A percentile compares a stretch with the other conserved stretches of the same genome.
These are phyloP conservation scores for Forbesichthys papilliferus DNA, from an alignment of 2,113 vertebrate species.

Conservation along the genomic window DNA sequence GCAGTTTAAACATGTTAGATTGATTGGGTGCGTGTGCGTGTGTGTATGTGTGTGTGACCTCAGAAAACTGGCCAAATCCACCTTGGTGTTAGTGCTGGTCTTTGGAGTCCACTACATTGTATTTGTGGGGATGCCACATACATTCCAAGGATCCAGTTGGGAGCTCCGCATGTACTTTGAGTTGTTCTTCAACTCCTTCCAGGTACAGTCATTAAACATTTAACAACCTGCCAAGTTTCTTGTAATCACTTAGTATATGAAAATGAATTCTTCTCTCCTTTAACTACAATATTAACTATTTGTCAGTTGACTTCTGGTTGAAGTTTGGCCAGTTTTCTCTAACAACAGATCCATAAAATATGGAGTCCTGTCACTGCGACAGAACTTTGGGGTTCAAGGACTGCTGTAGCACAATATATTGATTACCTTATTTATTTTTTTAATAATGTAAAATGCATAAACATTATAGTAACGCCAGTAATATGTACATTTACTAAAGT, in stretches of 20 bases:
- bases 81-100: constrained; percentile 85
- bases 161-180: constrained; percentile 91
- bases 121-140: constrained; percentile 86
- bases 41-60: constrained; percentile 14
- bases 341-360: not conserved
- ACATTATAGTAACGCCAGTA: too few species aligned
- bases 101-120: constrained; percentile 90
- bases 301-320: not conserved
- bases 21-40: not conserved
- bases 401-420: too few species aligned
- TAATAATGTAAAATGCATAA: too few species aligned
- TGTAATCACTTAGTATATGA: not conserved
- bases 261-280: not conserved
- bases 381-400: too few species aligned
- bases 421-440: too few species aligned
- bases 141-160: constrained; percentile 81
- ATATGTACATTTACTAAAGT: too few species aligned
- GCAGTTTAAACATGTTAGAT: not conserved
- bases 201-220: constrained; percentile 70
- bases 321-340: not conserved
- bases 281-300: too few species aligned
- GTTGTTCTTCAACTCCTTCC: constrained; percentile 92
- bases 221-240: not conserved
- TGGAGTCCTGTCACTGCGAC: not conserved
- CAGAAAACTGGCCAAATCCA: constrained; percentile 90